Percentiles rank a stretch among this genome's conserved stretches.
Evolutionary conservation across 1,140 invertebrate genomes (phyloP).

Genomic region (Brachionus asplanchnoidis): DNA sequence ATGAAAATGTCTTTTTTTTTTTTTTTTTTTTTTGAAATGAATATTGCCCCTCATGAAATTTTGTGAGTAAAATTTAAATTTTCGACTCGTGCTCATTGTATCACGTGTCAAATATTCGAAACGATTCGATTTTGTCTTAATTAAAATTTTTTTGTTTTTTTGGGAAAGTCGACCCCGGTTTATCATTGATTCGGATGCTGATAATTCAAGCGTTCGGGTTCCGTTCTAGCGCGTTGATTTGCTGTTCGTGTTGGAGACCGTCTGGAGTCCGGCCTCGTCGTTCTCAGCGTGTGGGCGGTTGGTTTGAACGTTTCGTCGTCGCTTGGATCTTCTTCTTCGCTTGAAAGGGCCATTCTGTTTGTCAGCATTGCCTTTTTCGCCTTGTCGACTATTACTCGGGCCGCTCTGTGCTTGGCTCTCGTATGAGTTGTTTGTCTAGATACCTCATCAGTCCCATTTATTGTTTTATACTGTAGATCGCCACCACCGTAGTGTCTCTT

Average conservation of each 20-base stretch:
- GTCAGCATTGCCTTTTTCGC: too few species aligned
- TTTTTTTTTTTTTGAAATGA: neutral
- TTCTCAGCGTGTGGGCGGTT: too few species aligned
- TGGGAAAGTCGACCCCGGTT: neutral
- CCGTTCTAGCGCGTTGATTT: neutral
- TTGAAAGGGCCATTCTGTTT: too few species aligned
- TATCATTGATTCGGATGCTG: neutral
- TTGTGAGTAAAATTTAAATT: neutral
- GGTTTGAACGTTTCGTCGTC: too few species aligned
- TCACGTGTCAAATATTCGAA: neutral
- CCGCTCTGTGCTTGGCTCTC: too few species aligned
- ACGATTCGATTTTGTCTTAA: neutral
- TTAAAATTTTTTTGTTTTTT: neutral
- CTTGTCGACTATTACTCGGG: too few species aligned
- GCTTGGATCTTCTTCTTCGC: too few species aligned
- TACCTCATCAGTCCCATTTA: too few species aligned
- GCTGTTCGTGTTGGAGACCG: neutral
- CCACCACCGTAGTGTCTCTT: neutral
- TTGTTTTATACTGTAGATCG: too few species aligned
- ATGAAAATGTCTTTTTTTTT: too few species aligned
- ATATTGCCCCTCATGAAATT: neutral
- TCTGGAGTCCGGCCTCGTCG: neutral
- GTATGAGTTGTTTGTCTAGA: too few species aligned
- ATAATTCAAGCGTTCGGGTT: neutral
- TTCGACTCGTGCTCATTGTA: neutral